Base-by-base conservation (phyloP, 2,888 invertebrate genomes). In the Polia nebulosa region DNA sequence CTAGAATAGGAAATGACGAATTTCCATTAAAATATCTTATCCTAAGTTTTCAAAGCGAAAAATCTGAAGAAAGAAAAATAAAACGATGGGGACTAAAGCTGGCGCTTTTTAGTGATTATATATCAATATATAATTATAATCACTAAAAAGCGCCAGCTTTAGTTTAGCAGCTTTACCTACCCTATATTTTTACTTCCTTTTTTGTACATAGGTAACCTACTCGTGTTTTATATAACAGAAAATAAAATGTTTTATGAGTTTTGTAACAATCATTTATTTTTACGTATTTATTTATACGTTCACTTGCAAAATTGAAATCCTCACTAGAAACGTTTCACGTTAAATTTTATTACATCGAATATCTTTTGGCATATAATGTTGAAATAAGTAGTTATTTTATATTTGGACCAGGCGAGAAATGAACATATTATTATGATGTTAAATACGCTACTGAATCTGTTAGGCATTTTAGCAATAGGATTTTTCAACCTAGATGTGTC, bases 211-310 rank as follows among this genome's bases (percentile, higher is more conserved):
- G 25, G 5, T 44, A 41, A 36, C 27, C 25, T 34, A 45, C 34
- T 44, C 7, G 15, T 47, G 34, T 57, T 67, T 57, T 57, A 22
- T 39, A 9, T 56, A 32, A 34, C 3, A 76, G 15, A 47, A 55
- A 45, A 80, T 69, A 80, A 80, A 80, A 52, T 32, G 9, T 51
- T 47, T 75, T 44, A 80, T 80, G 63, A 58, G 20, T 45, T 45
- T 57, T 51, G 41, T 57, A 39, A 51, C 20, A 52, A 64, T n/a
- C 4, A 57, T 64, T 80, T 75, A 57, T 63, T 80, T 63, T 27
- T 57, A 75, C 59, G 45, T 49, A 62, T 41, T 49, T 74, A 58
- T 63, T 25, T 17, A 66, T 29, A 36, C 39, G 49, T 68, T 75
- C 15, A 55, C 45, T 45, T 51, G 22, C 5, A 64, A 74, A 53